Evolutionary conservation across 2,797 vertebrate genomes (phyloP), one percentile per base, ranked within the genome.

Genomic region (Fistularia commersonii): DNA sequence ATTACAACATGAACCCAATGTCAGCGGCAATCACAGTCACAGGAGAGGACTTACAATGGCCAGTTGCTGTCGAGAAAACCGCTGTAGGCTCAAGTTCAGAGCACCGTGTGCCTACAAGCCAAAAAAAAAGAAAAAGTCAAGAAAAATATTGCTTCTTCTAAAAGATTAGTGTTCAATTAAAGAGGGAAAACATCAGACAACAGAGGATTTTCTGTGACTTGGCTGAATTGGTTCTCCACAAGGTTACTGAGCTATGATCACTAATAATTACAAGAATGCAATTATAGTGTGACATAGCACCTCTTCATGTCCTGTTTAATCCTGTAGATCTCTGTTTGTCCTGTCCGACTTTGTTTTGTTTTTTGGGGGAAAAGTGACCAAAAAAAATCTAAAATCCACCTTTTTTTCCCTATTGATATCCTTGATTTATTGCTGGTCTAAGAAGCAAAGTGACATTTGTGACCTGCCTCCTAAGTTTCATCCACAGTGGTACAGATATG

Each of bases 141-240:
- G 66, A 80, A 73, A 66, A 91, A 90, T 87, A 88, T 91, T 89
- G 85, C 64, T 74, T 71, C 88, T 90, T 88, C 85, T 84, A 83
- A 70, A 81, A 81, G 69, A 84, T 79, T 75, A 59, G 70, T 72
- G 70, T 82, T 84, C 79, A 81, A 83, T 88, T 83, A 88, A 84
- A 81, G 62, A 47, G 67, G 64, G 74, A 61, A 76, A 81, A 80
- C 68, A 66, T 83, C 74, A 78, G 66, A 64, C 72, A 76, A 89
- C 79, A 84, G 75, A 81, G 69, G 67, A 78, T 76, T 77, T 84
- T 85, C 64, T 87, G 74, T 88, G 68, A 69, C 66, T 66, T 59
- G 66, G 57, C 55, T 80, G 54, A 86, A 79, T 61, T 44, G 76
- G 72, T 78, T 79, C 59, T 61, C 68, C 68, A 65, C 60, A 45